These are phyloP conservation scores for Microplitis deprimator DNA, from an alignment of 2,888 invertebrate genomes.

Conservation along the genomic window DNA sequence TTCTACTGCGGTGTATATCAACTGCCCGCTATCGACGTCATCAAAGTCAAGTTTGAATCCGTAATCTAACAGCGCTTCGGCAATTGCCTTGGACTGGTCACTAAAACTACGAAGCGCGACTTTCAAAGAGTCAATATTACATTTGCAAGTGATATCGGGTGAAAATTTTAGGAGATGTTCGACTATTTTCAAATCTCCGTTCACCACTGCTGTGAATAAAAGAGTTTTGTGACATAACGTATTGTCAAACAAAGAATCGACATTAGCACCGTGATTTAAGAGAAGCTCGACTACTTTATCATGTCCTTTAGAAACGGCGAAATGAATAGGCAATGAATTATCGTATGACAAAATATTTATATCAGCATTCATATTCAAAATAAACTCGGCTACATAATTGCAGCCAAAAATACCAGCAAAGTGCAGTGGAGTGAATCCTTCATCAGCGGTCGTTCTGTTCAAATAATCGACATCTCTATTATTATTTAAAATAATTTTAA, in stretches of 20 bases:
- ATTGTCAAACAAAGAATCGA: neutral
- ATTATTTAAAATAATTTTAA: neutral
- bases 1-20: neutral
- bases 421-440: neutral
- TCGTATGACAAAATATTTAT: neutral
- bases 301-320: neutral
- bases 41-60: neutral
- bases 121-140: neutral
- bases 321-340: neutral
- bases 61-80: neutral
- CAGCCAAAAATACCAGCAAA: neutral
- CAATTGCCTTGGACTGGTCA: neutral
- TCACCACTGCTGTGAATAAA: slow-evolving; percentile 26
- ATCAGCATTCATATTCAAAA: neutral
- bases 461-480: neutral
- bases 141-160: neutral
- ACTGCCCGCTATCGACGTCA: neutral
- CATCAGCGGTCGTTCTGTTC: neutral
- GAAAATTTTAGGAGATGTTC: slow-evolving; percentile 21
- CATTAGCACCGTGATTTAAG: neutral
- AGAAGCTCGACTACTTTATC: neutral
- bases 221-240: neutral
- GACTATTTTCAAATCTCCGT: slow-evolving; percentile 12
- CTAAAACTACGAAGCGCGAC: neutral
- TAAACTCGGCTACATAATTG: neutral